These are phyloP conservation scores for Scytalopus superciliaris DNA, from an alignment of 2,113 vertebrate species.

Conservation along the genomic window DNA sequence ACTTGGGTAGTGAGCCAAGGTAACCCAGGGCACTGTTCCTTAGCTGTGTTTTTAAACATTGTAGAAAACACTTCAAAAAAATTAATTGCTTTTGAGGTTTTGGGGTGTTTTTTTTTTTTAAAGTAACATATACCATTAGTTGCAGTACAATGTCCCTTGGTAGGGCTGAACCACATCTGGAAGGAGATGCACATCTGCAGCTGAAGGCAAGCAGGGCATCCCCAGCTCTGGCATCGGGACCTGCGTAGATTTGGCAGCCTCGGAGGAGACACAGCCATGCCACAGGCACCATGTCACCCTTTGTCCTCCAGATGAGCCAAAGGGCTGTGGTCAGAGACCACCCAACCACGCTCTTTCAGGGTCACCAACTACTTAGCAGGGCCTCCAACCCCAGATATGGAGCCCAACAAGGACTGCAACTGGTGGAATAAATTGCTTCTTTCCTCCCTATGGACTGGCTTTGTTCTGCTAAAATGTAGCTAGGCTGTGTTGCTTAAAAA, in stretches of 20 bases:
- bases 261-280: not conserved
- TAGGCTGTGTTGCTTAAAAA: not conserved
- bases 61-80: not conserved
- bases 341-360: not conserved
- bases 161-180: not conserved
- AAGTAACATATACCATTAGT: not conserved
- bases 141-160: not conserved
- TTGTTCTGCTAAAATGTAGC: not conserved
- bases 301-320: not conserved
- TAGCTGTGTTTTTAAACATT: not conserved
- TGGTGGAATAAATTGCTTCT: not conserved
- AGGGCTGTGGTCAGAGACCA: not conserved
- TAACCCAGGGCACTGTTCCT: conserved; percentile 39
- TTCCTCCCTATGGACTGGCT: not conserved
- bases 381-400: not conserved
- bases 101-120: not conserved
- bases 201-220: not conserved
- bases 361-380: not conserved
- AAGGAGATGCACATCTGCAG: not conserved
- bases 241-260: too few relatives aligned
- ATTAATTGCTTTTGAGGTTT: not conserved
- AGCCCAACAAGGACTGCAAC: not conserved
- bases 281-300: not conserved
- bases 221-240: not conserved
- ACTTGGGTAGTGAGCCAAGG: conserved; percentile 21